phyloP scores from a whole-genome alignment of 2,113 vertebrate genomes.

The Scomber scombrus region DNA sequence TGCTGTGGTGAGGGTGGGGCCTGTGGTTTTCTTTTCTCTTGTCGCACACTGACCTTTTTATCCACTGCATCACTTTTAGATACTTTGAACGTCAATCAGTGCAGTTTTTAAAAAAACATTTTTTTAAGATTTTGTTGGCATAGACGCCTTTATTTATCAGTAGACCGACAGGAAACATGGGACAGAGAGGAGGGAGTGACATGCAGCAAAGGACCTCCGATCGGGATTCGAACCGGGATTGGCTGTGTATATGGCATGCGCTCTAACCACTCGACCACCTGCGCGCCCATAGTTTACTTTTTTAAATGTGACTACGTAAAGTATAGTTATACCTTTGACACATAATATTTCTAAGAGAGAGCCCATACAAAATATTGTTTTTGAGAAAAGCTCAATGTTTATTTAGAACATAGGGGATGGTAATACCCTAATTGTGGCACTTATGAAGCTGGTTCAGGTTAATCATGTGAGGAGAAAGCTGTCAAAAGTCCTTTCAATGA shows the following conservation, averaged over 20 bases:
- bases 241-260: too few species aligned
- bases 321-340: slow-evolving; percentile 20
- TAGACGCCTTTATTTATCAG: too few species aligned
- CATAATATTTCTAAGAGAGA: slow-evolving; percentile 52
- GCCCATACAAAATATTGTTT: slow-evolving; percentile 13
- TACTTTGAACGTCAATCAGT: slow-evolving; percentile 37
- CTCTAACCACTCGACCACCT: too few species aligned
- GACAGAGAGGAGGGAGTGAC: too few species aligned
- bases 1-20: neutral
- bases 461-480: slow-evolving; percentile 54
- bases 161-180: too few species aligned
- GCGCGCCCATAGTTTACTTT: too few species aligned
- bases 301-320: slow-evolving; percentile 15
- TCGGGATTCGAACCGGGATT: too few species aligned
- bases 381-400: slow-evolving; percentile 35
- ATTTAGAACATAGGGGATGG: slow-evolving; percentile 44
- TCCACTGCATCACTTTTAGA: slow-evolving; percentile 26
- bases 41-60: slow-evolving; percentile 33
- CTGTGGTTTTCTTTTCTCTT: slow-evolving; percentile 1
- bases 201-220: too few species aligned
- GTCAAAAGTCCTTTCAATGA: slow-evolving; percentile 57
- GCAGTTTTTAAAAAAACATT: too few species aligned
- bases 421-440: slow-evolving; percentile 11
- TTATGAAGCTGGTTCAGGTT: slow-evolving; percentile 70
- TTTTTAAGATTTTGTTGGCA: too few species aligned